A percentile compares a stretch with the other conserved stretches of the same genome.
phyloP scores from a whole-genome alignment of 1,140 invertebrate species.

The Drosophila saltans region DNA sequence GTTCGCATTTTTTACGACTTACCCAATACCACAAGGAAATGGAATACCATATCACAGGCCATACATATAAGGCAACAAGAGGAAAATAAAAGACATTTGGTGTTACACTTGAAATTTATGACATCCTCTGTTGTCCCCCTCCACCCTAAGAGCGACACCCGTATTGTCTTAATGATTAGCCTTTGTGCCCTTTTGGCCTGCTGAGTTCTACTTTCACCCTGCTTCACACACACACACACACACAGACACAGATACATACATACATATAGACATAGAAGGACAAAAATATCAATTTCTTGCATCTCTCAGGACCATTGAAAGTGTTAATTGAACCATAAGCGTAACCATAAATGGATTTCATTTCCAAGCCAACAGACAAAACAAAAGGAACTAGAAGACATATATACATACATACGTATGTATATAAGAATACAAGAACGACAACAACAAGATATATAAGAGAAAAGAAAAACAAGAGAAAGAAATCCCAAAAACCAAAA shows the following conservation, averaged over 20 bases:
- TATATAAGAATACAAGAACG: background rate
- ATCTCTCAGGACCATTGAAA: constrained; percentile 57
- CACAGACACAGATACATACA: constrained; percentile 35
- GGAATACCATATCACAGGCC: constrained; percentile 37
- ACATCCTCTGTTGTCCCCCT: constrained; percentile 64
- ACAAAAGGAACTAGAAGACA: constrained; percentile 37
- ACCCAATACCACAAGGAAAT: constrained; percentile 38
- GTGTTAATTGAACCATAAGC: constrained; percentile 82
- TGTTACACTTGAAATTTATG: constrained; percentile 80
- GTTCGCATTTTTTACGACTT: constrained; percentile 61
- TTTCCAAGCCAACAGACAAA: constrained; percentile 68
- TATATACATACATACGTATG: background rate
- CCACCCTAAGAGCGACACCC: constrained; percentile 14
- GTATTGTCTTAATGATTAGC: constrained; percentile 72
- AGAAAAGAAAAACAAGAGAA: constrained; percentile 2
- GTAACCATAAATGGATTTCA: constrained; percentile 82
- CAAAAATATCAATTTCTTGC: constrained; percentile 57
- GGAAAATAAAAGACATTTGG: constrained; percentile 52
- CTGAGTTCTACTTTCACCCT: constrained; percentile 66
- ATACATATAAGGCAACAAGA: constrained; percentile 26
- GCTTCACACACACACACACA: constrained; percentile 27
- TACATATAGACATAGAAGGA: constrained; percentile 27
- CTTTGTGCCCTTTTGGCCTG: constrained; percentile 59
- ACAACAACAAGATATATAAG: background rate
- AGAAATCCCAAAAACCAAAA: constrained; percentile 58